These are phyloP conservation scores for Eretmocerus hayati DNA, from an alignment of 2,888 invertebrate genomes.

Conservation along the genomic window DNA sequence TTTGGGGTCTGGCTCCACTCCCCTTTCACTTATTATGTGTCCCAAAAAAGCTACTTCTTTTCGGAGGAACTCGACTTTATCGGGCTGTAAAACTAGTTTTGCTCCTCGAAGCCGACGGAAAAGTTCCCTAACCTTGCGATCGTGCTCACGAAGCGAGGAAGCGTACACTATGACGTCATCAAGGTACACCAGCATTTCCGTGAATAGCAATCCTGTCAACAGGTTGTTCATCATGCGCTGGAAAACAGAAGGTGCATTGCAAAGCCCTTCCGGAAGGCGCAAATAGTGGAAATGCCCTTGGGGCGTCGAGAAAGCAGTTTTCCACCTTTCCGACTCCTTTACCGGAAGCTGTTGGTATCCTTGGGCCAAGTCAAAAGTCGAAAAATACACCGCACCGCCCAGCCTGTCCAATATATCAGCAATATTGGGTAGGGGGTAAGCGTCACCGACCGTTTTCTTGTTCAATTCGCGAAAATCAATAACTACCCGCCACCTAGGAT, in stretches of 20 bases:
- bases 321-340: too few relatives aligned
- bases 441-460: not conserved
- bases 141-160: not conserved
- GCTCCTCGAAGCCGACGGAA: not conserved
- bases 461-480: not conserved
- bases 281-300: constrained; percentile 2
- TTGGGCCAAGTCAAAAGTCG: too few relatives aligned
- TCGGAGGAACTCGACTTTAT: too few relatives aligned
- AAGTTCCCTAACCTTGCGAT: too few relatives aligned
- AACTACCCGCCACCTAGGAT: constrained; percentile 5
- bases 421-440: too few relatives aligned
- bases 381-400: too few relatives aligned
- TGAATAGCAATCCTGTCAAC: not conserved
- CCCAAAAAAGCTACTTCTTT: too few relatives aligned
- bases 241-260: constrained; percentile 3
- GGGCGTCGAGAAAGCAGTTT: not conserved
- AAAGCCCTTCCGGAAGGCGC: not conserved
- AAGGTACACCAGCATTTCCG: not conserved
- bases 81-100: not conserved
- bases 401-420: too few relatives aligned
- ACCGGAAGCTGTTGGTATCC: too few relatives aligned
- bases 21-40: not conserved
- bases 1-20: not conserved
- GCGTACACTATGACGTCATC: not conserved
- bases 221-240: not conserved